Conservation (phyloP, 1,140 invertebrate genomes). For the Ectropis grisescens region DNA sequence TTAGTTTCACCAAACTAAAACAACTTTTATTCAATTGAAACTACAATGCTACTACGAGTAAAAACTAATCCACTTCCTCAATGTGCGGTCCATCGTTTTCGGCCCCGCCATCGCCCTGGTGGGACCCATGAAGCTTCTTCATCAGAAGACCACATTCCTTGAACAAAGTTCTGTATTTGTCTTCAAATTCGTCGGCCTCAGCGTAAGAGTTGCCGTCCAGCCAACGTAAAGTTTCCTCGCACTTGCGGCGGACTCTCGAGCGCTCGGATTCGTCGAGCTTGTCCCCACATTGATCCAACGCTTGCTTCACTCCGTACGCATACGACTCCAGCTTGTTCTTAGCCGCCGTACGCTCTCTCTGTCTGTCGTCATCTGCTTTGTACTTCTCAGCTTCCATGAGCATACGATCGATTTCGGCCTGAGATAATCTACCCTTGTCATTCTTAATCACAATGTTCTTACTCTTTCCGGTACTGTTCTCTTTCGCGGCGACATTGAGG, state of each 20-base stretch:
- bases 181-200: conserved; percentile 85
- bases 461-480: conserved; percentile 77
- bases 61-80: conserved; percentile 27
- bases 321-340: conserved; percentile 87
- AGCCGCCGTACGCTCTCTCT: conserved; percentile 76
- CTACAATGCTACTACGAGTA: no score
- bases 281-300: conserved; percentile 31
- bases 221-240: conserved; percentile 70
- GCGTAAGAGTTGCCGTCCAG: conserved; percentile 76
- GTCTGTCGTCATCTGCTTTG: conserved; percentile 76
- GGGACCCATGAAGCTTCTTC: conserved; percentile 75
- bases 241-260: conserved; percentile 70
- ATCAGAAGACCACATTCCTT: conserved; percentile 78
- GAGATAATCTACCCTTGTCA: conserved; percentile 90
- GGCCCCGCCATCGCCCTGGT: conserved; percentile 1
- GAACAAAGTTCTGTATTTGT: conserved; percentile 81
- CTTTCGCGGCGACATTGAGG: conserved; percentile 74
- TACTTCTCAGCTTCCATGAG: conserved; percentile 82
- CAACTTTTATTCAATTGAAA: background rate
- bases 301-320: conserved; percentile 83
- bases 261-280: conserved; percentile 74
- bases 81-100: conserved; percentile 27
- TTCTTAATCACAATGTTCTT: conserved; percentile 92
- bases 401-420: conserved; percentile 94
- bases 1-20: conserved; percentile 7